Base-by-base conservation (phyloP, 2,797 vertebrate species). In the Crocidura indochinensis region DNA sequence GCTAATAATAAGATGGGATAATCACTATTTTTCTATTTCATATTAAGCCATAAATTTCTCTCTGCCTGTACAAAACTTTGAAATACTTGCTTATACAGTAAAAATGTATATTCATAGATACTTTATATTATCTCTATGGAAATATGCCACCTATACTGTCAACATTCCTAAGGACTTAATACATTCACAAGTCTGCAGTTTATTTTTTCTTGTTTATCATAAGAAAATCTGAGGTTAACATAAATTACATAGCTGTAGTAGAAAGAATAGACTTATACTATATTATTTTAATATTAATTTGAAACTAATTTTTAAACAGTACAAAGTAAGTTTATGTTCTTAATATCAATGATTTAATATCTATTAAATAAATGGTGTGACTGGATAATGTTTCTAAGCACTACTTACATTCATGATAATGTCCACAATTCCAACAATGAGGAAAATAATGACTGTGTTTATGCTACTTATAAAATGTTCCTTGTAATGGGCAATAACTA, bases 21-120 rank as follows among this genome's bases (percentile, higher is more conserved):
- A 46, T 60, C 60, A 69, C 79, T 71, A 24, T 46, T 62, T 89
- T 82, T 49, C 10, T 81, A 10, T 81, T 75, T 69, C 69, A 51
- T 24, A 56, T 53, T 53, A 77, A 92, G 29, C 47, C 20, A 60
- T 15, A 20, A 3, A 20, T 60, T 20, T 15, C 19, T 6, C 19
- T 20, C 14, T 22, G 56, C 22, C 29, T 88, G 4, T 22, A 53
- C 20, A 83, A 53, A 92, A 15, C 3, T 24, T 77, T 76, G 69
- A 47, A 49, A 27, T 1, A 10, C 6, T 10, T 51, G 9, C n/a
- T 75, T 82, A 64, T 65, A 86, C 8, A 44, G 7, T 90, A 75
- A 81, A 76, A 71, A 44, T 46, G 53, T 38, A 38, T 38, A 38
- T 38, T 38, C 38, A 71, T 4, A 60, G 6, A 15, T 22, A 60